Percentiles rank a stretch among this genome's conserved stretches.
Conservation (phyloP, 2,797 vertebrate species). For the Hipposideros larvatus region DNA sequence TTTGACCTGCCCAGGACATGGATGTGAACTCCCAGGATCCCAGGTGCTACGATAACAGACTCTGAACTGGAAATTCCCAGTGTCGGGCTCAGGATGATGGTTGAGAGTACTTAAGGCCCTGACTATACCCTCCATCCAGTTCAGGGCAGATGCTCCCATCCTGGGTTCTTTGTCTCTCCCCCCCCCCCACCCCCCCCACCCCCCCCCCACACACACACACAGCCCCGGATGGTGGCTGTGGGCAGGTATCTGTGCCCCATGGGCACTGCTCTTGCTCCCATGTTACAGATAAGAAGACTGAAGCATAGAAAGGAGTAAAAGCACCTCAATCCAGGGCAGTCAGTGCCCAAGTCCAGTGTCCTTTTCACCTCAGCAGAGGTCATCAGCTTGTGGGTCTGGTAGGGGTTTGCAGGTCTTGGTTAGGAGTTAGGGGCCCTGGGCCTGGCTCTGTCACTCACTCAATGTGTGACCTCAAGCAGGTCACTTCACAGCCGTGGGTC, state of each 20-base stretch:
- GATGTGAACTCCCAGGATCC: not conserved
- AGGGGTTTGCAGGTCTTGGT: not conserved
- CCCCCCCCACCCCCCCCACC: too few relatives aligned
- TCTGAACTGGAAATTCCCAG: not conserved
- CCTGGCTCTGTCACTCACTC: not conserved
- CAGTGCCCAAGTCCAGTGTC: not conserved
- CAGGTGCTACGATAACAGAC: not conserved
- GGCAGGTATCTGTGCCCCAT: not conserved
- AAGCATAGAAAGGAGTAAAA: not conserved
- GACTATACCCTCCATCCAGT: not conserved
- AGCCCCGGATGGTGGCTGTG: not conserved
- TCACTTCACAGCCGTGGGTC: not conserved
- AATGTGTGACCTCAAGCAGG: not conserved
- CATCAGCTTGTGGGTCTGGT: not conserved
- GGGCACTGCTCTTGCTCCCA: not conserved
- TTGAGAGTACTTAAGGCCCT: not conserved
- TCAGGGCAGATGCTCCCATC: not conserved
- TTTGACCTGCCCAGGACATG: not conserved
- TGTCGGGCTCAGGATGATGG: not conserved
- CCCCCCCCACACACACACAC: too few relatives aligned
- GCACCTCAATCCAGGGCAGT: not conserved
- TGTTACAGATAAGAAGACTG: not conserved
- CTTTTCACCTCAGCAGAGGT: not conserved
- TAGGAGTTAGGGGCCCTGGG: not conserved
- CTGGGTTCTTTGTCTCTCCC: not conserved